Base-by-base conservation (phyloP, 2,797 vertebrate species). In the Tachyglossus aculeatus region DNA sequence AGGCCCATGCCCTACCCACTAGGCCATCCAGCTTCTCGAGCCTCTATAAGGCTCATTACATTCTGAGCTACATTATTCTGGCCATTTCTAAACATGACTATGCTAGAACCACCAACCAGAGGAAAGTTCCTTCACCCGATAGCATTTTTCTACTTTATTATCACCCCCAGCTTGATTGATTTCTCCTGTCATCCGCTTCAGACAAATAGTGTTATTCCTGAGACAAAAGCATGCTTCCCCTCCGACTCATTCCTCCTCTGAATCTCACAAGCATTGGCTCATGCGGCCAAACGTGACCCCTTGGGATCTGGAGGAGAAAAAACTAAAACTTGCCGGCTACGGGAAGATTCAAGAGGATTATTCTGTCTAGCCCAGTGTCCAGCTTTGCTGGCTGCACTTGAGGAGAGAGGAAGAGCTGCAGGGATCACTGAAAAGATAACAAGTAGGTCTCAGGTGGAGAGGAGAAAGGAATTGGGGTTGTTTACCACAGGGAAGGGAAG, bases 111-210 rank as follows among this genome's bases (percentile, higher is more conserved):
- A 47, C 50, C 58, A 66, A 60, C 68, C 73, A 64, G 57, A 76
- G 56, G 36, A 21, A 56, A 53, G 52, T 48, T 14, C n/a, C n/a
- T n/a, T 67, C 55, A 75, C 36, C 38, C 22, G 71, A 85, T 5
- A 9, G 64, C 57, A 45, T 67, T 57, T 58, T 83, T 81, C 60
- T 76, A 60, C 56, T 80, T 72, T 40, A n/a, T 24, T 69, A 74
- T 66, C 41, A 64, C 32, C 50, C 33, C 71, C 29, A 11, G 8
- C 39, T 21, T 74, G 65, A 82, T 58, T 80, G 82, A 82, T 71
- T 47, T 33, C 44, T 77, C 69, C 59, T 82, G 56, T 81, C 81
- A 86, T 83, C 88, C 86, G 75, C 56, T 75, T 86, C 80, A 60
- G 83, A 80, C 57, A 88, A 90, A 88, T 36, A 67, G 21, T 38